Evolutionary conservation across 1,140 invertebrate species (phyloP).

Genomic region (Atta texana): DNA sequence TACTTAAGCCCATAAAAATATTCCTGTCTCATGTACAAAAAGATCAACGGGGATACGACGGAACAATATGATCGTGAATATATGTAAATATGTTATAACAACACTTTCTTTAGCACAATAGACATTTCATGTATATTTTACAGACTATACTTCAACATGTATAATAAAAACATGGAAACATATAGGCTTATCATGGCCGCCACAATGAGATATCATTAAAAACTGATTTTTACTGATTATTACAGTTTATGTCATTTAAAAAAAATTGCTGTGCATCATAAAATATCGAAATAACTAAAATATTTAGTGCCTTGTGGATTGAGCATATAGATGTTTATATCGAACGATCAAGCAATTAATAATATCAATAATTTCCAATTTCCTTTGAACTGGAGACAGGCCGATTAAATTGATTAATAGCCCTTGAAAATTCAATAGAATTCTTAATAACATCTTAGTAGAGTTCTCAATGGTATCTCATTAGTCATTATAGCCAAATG

Average conservation of each 20-base stretch:
- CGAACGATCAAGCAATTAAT: neutral
- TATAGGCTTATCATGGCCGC: neutral
- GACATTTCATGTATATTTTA: slow-evolving; percentile 25
- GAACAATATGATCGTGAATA: neutral
- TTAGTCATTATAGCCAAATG: neutral
- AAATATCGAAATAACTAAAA: slow-evolving; percentile 17
- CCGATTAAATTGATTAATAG: neutral
- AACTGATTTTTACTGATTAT: neutral
- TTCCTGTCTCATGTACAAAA: slow-evolving; percentile 4
- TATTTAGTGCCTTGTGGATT: neutral
- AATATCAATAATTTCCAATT: neutral
- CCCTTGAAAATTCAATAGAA: neutral
- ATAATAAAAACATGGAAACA: slow-evolving; percentile 36
- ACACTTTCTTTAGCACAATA: slow-evolving; percentile 18
- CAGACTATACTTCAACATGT: slow-evolving; percentile 9
- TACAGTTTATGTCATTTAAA: neutral
- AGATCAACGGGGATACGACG: neutral
- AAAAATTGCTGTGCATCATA: neutral
- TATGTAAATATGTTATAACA: slow-evolving; percentile 11
- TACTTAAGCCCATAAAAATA: neutral
- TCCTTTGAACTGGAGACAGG: neutral
- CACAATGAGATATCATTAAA: slow-evolving; percentile 9
- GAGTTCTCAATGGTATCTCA: neutral
- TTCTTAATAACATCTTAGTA: neutral
- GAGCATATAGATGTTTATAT: neutral